A percentile compares a stretch with the other conserved stretches of the same genome.
Evolutionary conservation across 2,888 invertebrate species (phyloP).

Genomic region (Ormyrus rosae): DNA sequence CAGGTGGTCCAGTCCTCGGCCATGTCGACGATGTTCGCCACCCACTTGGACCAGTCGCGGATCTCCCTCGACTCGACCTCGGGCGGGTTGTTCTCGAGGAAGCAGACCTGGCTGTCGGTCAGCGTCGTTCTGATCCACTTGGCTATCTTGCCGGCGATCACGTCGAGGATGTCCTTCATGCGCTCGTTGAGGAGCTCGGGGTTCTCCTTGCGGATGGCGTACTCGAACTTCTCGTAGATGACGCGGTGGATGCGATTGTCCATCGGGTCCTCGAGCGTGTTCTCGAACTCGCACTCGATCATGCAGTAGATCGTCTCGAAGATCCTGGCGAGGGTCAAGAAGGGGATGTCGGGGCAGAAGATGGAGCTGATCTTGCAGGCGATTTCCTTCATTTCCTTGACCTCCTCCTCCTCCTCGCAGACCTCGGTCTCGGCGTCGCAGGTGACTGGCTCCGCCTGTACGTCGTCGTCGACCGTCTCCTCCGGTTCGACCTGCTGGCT

Average conservation of each 20-base stretch:
- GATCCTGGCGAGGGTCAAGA: constrained; percentile 65
- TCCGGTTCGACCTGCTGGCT: not conserved
- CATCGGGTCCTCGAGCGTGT: constrained; percentile 55
- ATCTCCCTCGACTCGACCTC: constrained; percentile 65
- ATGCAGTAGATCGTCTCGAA: constrained; percentile 64
- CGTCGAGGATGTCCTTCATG: constrained; percentile 61
- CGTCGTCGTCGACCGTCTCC: constrained; percentile 17
- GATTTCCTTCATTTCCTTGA: too few relatives aligned
- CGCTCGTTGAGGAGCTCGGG: constrained; percentile 60
- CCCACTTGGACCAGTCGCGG: constrained; percentile 66
- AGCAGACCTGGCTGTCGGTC: constrained; percentile 60
- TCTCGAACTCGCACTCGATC: constrained; percentile 61
- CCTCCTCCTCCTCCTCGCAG: too few relatives aligned
- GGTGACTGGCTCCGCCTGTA: not conserved
- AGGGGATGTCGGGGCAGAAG: constrained; percentile 55
- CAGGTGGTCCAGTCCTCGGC: constrained; percentile 66
- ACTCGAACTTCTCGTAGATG: constrained; percentile 65
- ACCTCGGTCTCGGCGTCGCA: constrained; percentile 58
- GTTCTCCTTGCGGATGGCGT: constrained; percentile 60
- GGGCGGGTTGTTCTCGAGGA: constrained; percentile 61
- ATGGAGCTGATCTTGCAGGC: too few relatives aligned
- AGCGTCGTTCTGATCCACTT: constrained; percentile 64
- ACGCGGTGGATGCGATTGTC: constrained; percentile 67
- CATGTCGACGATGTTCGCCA: constrained; percentile 59
- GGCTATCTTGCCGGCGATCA: constrained; percentile 67